Percentiles rank a stretch among this genome's conserved stretches.
Conservation (phyloP, 1,140 invertebrate genomes). For the Drosophila repletoides region DNA sequence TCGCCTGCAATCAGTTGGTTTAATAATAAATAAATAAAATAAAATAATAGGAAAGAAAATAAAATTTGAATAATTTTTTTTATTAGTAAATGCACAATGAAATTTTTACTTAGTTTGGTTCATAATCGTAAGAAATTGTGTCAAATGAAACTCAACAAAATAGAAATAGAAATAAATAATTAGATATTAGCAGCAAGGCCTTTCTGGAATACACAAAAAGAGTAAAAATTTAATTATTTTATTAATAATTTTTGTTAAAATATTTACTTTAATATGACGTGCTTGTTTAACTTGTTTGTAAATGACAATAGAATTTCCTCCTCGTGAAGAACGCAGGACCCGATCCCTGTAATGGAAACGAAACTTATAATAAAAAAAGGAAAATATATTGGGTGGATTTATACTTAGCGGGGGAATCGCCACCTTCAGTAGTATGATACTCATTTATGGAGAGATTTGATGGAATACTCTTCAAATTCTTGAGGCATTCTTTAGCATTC, state of each 20-base stretch:
- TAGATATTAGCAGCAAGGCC: neutral
- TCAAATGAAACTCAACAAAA: conserved; percentile 4
- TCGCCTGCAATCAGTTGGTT: too few species aligned
- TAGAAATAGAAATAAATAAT: conserved; percentile 6
- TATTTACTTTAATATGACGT: conserved; percentile 1
- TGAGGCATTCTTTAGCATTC: conserved; percentile 45
- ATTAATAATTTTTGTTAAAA: neutral
- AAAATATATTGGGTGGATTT: neutral
- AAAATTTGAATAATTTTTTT: neutral
- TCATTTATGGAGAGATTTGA: conserved; percentile 37
- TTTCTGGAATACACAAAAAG: conserved; percentile 4
- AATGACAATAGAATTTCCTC: conserved; percentile 1
- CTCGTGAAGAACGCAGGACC: neutral
- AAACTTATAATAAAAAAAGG: neutral
- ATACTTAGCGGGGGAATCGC: conserved; percentile 26
- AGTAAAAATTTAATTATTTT: neutral
- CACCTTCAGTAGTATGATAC: conserved; percentile 31
- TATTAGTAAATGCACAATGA: conserved; percentile 9
- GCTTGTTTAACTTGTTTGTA: conserved; percentile 23
- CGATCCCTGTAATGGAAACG: neutral
- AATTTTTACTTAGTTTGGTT: conserved; percentile 20
- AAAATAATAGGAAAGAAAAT: too few species aligned
- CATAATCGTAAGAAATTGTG: neutral
- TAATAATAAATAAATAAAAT: too few species aligned
- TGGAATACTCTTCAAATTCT: conserved; percentile 45